Percentiles rank a stretch among this genome's conserved stretches.
phyloP scores from a whole-genome alignment of 2,113 vertebrate genomes.

The Ammodramus savannarum region DNA sequence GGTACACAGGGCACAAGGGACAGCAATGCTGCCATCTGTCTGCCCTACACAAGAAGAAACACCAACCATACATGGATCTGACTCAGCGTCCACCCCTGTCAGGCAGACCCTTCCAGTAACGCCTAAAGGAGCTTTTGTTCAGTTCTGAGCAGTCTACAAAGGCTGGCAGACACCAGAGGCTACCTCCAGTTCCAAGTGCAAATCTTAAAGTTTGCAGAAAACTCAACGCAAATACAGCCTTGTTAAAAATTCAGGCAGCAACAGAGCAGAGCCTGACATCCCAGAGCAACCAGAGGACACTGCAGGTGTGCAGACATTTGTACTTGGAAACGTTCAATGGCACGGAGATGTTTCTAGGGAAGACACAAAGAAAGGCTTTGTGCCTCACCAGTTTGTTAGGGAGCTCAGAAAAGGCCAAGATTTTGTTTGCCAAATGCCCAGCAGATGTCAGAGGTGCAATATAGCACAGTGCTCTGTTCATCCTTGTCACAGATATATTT shows the following conservation, averaged over 20 bases:
- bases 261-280: background rate
- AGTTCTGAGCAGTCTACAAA: background rate
- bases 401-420: background rate
- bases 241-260: background rate
- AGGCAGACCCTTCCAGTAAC: background rate
- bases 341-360: background rate
- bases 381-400: background rate
- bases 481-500: too few relatives aligned
- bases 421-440: background rate
- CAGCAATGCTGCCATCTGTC: background rate
- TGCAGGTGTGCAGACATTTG: background rate
- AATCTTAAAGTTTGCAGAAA: background rate
- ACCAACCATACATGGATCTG: fast-evolving
- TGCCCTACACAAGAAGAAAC: background rate
- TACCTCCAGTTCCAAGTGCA: background rate
- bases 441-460: background rate
- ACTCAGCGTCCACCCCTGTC: background rate
- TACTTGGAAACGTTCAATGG: background rate
- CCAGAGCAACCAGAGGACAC: background rate
- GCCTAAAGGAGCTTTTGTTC: background rate
- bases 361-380: background rate
- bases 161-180: background rate
- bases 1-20: background rate
- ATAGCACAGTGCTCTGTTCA: background rate
- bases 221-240: background rate